A percentile compares a stretch with the other conserved stretches of the same genome.
phyloP scores from a whole-genome alignment of 1,140 invertebrate species.

The Rhyacophila brunnea region DNA sequence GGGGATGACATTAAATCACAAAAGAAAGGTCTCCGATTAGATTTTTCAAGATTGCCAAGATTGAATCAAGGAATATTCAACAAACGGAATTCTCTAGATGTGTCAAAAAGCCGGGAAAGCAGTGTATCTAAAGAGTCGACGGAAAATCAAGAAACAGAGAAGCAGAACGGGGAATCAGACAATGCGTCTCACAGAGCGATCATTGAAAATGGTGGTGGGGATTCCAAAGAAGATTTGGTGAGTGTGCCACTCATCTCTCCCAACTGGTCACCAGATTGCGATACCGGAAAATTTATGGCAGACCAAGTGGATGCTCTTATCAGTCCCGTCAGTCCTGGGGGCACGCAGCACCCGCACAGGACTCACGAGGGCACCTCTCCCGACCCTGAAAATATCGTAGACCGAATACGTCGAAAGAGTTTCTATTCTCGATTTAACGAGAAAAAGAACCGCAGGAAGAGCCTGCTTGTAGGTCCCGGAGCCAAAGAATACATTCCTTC shows the following conservation, averaged over 20 bases:
- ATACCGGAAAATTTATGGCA: slow-evolving; percentile 28
- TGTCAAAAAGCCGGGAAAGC: slow-evolving; percentile 22
- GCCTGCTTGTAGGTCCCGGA: slow-evolving; percentile 58
- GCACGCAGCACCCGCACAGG: slow-evolving; percentile 35
- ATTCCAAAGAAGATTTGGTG: too few species aligned
- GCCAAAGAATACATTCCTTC: slow-evolving; percentile 51
- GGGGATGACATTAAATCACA: slow-evolving; percentile 41
- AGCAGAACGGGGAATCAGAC: not conserved
- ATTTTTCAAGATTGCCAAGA: slow-evolving; percentile 63
- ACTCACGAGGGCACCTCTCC: slow-evolving; percentile 45
- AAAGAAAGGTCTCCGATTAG: slow-evolving; percentile 63
- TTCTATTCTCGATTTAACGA: slow-evolving; percentile 87
- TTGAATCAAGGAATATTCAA: slow-evolving; percentile 45
- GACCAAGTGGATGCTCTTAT: slow-evolving; percentile 3
- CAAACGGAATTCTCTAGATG: slow-evolving; percentile 29
- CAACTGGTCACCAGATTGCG: slow-evolving; percentile 34
- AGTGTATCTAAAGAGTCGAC: slow-evolving; percentile 23
- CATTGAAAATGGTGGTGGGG: not conserved
- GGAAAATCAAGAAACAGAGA: not conserved
- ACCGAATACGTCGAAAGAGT: slow-evolving; percentile 82
- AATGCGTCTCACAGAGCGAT: not conserved
- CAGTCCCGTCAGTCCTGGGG: not conserved
- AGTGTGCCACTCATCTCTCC: slow-evolving; percentile 3
- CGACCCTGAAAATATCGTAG: slow-evolving; percentile 71
- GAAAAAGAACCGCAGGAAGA: slow-evolving; percentile 64